Conservation (phyloP, 53 echinoderm and acorn worm species). For the Mesocentrotus franciscanus region DNA sequence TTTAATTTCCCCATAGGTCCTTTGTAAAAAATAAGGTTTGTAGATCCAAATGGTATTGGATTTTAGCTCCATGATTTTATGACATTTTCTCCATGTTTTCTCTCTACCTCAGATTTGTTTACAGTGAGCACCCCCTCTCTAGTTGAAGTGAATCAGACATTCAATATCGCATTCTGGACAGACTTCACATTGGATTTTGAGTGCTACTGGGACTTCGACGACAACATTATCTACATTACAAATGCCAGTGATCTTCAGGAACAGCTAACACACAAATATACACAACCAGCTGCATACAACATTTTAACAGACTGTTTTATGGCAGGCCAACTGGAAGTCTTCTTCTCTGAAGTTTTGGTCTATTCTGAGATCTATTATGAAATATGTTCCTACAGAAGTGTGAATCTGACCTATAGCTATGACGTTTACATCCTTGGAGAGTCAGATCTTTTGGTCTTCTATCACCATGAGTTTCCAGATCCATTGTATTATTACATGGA, state of each 20-base stretch:
- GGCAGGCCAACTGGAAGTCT: not conserved
- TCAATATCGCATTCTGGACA: constrained; percentile 46
- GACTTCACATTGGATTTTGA: constrained; percentile 19
- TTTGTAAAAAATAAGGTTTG: too few relatives aligned
- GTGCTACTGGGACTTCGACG: constrained; percentile 54
- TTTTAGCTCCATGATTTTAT: too few relatives aligned
- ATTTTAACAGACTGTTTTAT: not conserved
- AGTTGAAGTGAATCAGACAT: constrained; percentile 32
- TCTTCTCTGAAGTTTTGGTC: constrained; percentile 59
- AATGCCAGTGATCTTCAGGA: constrained; percentile 19
- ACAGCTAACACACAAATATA: constrained; percentile 17
- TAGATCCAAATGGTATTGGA: too few relatives aligned
- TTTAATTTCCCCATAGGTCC: too few relatives aligned
- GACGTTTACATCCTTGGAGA: constrained; percentile 47
- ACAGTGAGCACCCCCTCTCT: constrained; percentile 42
- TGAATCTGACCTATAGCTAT: constrained; percentile 29
- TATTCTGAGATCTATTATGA: constrained; percentile 30
- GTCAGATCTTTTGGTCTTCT: constrained; percentile 34
- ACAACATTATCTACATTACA: not conserved
- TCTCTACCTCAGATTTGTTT: constrained; percentile 38
- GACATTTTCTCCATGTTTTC: not conserved
- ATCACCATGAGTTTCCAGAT: constrained; percentile 36
- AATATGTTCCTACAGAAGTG: constrained; percentile 32
- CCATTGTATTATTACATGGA: constrained; percentile 63
- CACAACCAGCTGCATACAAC: not conserved